Evolutionary conservation across 2,797 vertebrate species (phyloP).

Genomic region (Zenarchopterus dispar): DNA sequence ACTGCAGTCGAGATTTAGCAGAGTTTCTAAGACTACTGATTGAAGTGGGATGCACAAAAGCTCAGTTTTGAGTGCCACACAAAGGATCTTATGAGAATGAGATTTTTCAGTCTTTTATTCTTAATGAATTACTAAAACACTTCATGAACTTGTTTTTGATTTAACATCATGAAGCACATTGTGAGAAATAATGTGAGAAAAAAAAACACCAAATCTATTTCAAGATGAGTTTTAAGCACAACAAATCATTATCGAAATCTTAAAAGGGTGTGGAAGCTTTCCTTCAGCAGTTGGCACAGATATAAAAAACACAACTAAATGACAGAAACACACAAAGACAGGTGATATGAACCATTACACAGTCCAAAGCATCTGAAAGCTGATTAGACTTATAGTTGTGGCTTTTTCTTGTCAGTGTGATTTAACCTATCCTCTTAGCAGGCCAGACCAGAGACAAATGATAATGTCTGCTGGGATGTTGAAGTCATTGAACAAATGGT

Average conservation of each 20-base stretch:
- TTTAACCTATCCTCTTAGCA: conserved; percentile 73
- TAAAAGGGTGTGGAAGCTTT: not conserved
- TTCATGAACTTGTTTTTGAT: not conserved
- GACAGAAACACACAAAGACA: conserved; percentile 29
- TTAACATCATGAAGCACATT: not conserved
- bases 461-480: conserved; percentile 72
- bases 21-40: conserved; percentile 9
- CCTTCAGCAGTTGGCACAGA: not conserved
- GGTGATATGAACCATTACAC: conserved; percentile 47
- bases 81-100: not conserved
- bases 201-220: not conserved
- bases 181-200: no score
- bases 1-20: not conserved
- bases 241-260: not conserved
- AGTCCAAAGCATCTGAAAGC: conserved; percentile 48
- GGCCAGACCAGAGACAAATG: conserved; percentile 71
- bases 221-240: not conserved
- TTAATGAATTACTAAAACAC: not conserved
- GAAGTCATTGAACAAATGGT: conserved; percentile 76
- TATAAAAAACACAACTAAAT: conserved; percentile 14
- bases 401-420: conserved; percentile 73
- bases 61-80: not conserved
- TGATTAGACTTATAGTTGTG: conserved; percentile 68
- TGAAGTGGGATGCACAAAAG: conserved; percentile 1
- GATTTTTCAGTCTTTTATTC: not conserved